Base-by-base conservation (phyloP, 1,140 invertebrate species). In the Temnothorax longispinosus region DNA sequence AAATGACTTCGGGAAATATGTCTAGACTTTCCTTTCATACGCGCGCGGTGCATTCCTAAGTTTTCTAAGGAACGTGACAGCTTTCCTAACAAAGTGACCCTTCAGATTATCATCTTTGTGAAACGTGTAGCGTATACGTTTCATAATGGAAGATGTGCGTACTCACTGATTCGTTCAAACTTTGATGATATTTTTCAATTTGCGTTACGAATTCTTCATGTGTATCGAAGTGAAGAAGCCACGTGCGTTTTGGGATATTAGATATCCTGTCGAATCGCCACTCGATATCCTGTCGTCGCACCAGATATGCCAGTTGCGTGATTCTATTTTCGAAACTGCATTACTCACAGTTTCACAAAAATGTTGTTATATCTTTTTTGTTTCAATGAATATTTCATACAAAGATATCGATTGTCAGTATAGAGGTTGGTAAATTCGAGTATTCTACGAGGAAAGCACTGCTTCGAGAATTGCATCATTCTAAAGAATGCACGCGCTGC, bases 181-280 rank as follows among this genome's bases (percentile, higher is more conserved):
- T 74, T 58, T 44, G 35, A 71, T 35, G n/a, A 44, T 74, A 60
- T 47, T 74, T 50, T 52, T 72, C 6, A 58, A 44, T 58, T 58
- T 13, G 27, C 18, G n/a, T 74, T 21, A 18, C 15, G n/a, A 82
- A 74, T 74, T 47, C 27, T 72, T 82, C 1, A 21, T 74, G 13
- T 18, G n/a, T 62, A 47, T 75, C 32, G 69, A 47, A 35, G 18
- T 13, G 80, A 74, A 62, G 41, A 58, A 74, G 58, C 7, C 4
- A 56, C n/a, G 50, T 21, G 78, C 74, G 58, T 62, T 75, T 65
- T 67, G 52, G 88, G 85, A 89, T 90, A 91, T 90, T 88, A 82
- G 84, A 87, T 92, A 88, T 91, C 85, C 81, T 77, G 64, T 74
- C 62, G 71, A 86, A 77, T 86, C 67, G 84, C 77, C 80, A 72